phyloP scores from a whole-genome alignment of 2,888 invertebrate genomes.

The Oxytorus armatus region DNA sequence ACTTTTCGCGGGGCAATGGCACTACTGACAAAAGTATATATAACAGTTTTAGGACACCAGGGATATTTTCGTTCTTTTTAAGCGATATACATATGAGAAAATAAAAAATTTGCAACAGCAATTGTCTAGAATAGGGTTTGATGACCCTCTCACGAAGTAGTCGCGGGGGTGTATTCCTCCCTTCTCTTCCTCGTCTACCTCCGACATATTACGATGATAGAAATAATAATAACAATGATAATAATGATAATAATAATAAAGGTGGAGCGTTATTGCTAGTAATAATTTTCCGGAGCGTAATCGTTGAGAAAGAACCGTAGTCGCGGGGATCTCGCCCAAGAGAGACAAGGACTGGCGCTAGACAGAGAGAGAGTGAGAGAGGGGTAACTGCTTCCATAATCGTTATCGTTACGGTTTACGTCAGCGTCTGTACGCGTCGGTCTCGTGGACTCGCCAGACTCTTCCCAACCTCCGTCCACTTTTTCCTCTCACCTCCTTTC shows the following conservation, averaged over 20 bases:
- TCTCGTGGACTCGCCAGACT: conserved; percentile 59
- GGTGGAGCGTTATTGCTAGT: conserved; percentile 83
- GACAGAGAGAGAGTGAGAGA: conserved; percentile 31
- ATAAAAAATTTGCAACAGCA: background rate
- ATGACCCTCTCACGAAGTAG: conserved; percentile 15
- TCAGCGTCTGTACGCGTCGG: conserved; percentile 76
- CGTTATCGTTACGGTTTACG: conserved; percentile 85
- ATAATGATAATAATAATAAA: conserved; percentile 82
- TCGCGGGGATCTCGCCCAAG: conserved; percentile 56
- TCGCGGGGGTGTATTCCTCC: conserved; percentile 28
- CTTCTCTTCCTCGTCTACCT: conserved; percentile 25
- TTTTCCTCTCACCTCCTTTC: conserved; percentile 6
- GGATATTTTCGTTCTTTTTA: background rate
- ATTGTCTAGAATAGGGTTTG: background rate
- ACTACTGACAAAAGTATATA: background rate
- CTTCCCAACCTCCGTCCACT: conserved; percentile 59
- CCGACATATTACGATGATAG: conserved; percentile 66
- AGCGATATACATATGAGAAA: background rate
- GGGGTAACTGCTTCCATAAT: conserved; percentile 83
- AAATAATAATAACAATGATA: conserved; percentile 72
- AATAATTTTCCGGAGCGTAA: conserved; percentile 84
- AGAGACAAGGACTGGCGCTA: background rate
- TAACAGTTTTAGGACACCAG: background rate
- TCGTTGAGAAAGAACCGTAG: conserved; percentile 83
- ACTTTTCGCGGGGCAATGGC: background rate